These are phyloP conservation scores for Mormyrus iriodes DNA, from an alignment of 2,113 vertebrate genomes.

Conservation along the genomic window DNA sequence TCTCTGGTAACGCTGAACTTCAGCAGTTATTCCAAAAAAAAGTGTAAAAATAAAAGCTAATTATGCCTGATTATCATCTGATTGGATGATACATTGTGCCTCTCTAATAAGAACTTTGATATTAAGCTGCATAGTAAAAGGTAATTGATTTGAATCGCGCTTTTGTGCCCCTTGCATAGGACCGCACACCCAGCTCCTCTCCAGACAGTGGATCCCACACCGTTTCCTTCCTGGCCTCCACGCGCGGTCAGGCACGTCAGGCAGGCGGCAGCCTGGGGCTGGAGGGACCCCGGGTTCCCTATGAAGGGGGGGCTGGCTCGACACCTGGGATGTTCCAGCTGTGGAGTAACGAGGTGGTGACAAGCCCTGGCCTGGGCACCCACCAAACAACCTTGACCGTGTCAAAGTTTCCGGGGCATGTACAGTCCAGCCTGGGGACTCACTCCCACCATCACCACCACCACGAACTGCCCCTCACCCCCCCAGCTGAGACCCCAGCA, in stretches of 20 bases:
- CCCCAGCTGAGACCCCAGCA: conserved; percentile 66
- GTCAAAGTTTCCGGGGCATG: conserved; percentile 68
- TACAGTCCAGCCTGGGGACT: conserved; percentile 57
- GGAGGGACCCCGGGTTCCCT: conserved; percentile 60
- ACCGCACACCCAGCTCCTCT: conserved; percentile 68
- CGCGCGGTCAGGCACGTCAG: conserved; percentile 68
- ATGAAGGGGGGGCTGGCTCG: conserved; percentile 60
- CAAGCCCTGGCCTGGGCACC: conserved; percentile 57
- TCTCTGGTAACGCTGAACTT: not conserved
- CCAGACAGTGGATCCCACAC: conserved; percentile 61
- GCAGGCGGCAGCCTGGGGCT: conserved; percentile 49
- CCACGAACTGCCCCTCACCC: conserved; percentile 74
- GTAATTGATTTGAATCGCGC: not conserved
- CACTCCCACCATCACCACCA: conserved; percentile 58
- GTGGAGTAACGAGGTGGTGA: conserved; percentile 70
- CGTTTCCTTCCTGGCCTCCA: conserved; percentile 66
- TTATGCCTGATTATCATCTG: not conserved
- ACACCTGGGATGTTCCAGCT: conserved; percentile 73
- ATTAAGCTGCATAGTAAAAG: not conserved
- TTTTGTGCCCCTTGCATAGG: conserved; percentile 42
- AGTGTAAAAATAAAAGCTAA: not conserved
- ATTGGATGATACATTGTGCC: not conserved
- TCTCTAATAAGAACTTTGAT: not conserved
- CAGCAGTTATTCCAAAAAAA: not conserved
- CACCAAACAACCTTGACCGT: conserved; percentile 71